A percentile compares a stretch with the other conserved stretches of the same genome.
Conservation (phyloP, 2,797 vertebrate genomes). For the Hippoglossus hippoglossus region DNA sequence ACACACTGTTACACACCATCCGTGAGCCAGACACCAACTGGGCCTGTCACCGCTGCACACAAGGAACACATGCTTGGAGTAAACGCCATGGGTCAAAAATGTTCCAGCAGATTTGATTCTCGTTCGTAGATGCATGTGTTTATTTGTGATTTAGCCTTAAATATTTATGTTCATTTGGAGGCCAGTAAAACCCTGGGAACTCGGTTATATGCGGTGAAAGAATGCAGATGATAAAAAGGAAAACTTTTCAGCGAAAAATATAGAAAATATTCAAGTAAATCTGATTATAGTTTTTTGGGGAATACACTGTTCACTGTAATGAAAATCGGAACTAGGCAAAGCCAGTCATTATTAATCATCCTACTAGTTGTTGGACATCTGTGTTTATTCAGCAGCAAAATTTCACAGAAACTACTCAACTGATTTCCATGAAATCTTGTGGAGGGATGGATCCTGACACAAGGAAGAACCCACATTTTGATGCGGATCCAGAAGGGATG, state of each 20-base stretch:
- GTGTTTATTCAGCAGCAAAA: neutral
- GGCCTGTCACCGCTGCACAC: slow-evolving; percentile 61
- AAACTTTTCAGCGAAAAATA: neutral
- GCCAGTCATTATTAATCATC: no score
- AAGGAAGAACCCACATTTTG: no score
- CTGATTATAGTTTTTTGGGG: neutral
- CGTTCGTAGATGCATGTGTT: slow-evolving; percentile 12
- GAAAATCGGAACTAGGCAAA: neutral
- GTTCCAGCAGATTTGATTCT: slow-evolving; percentile 1
- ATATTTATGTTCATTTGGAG: neutral
- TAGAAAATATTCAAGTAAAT: neutral
- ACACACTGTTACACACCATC: slow-evolving; percentile 52
- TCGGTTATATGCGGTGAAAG: neutral
- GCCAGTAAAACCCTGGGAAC: neutral
- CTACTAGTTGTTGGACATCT: no score
- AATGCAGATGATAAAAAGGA: neutral
- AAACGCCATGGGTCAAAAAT: slow-evolving; percentile 13
- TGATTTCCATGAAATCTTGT: no score
- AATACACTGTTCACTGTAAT: neutral
- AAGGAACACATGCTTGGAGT: slow-evolving; percentile 42
- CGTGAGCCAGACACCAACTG: slow-evolving; percentile 63
- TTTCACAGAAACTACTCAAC: no score
- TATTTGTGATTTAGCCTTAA: slow-evolving; percentile 2
- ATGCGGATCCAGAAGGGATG: no score
- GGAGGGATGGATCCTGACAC: no score